Percentiles rank a stretch among this genome's conserved stretches.
Conservation (phyloP, 2,113 vertebrate species). For the Herpetotheres cachinnans region DNA sequence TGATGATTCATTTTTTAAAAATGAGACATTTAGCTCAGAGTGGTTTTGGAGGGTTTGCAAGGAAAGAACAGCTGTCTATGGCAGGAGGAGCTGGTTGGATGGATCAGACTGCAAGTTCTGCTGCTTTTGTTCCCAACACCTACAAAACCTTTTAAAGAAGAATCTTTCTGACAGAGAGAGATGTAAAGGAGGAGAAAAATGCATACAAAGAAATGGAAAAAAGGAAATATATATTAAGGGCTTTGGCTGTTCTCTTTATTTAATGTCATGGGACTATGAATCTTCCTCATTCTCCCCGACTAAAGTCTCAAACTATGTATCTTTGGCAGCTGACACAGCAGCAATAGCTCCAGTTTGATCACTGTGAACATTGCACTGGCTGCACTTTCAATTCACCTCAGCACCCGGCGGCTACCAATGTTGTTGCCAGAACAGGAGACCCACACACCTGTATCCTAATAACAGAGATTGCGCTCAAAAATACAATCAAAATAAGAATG, state of each 20-base stretch:
- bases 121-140: background rate
- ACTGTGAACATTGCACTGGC: background rate
- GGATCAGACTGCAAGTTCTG: background rate
- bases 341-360: background rate
- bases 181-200: background rate
- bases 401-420: background rate
- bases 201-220: background rate
- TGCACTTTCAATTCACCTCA: background rate
- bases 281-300: background rate
- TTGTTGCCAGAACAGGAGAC: background rate
- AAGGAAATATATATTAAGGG: background rate
- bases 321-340: slow-evolving; percentile 1
- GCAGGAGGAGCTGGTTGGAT: background rate
- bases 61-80: slow-evolving; percentile 21
- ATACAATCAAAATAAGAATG: background rate
- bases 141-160: slow-evolving; percentile 1
- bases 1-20: background rate
- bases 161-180: background rate
- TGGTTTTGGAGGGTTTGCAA: slow-evolving; percentile 8
- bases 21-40: slow-evolving; percentile 15
- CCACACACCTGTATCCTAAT: background rate
- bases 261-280: background rate
- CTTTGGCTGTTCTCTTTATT: background rate
- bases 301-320: background rate
- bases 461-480: background rate